Base-by-base conservation (phyloP, 2,797 vertebrate genomes). In the Melanotaenia boesemani region DNA sequence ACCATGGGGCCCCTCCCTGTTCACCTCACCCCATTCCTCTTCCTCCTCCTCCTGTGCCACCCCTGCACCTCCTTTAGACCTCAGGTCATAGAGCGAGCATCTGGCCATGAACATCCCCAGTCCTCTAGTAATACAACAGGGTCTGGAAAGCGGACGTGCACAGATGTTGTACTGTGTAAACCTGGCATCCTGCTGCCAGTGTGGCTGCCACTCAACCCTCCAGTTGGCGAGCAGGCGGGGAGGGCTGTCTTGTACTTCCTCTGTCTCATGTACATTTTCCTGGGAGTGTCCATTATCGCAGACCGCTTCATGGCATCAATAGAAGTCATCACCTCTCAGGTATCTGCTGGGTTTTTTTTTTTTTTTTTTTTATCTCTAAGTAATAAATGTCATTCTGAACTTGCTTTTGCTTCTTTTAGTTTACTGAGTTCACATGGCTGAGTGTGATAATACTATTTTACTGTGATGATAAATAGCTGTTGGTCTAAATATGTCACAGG, bases 231-330 rank as follows among this genome's bases (percentile, higher is more conserved):
- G 91, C 96, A 97, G 77, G 91, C 95, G 0, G 96, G 96, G 0
- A 93, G 97, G 2, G 97, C 97, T 0, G 70, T 96, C 2, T 87
- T 99, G 79, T 99, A 99, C 94, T 99, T 99, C 12, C 72, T 95
- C 44, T 95, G 92, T 85, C 96, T 99, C 92, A 95, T 98, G 85
- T 99, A 99, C 93, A 95, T 98, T 86, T 99, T 99, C 88, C 80
- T 99, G 85, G 98, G 98, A 0, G 97, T 99, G 63, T 99, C 98
- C 84, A 96, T 98, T 92, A 96, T 99, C 1, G 97, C 98, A 0
- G 98, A 99, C 85, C 97, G 98, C 85, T 99, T 99, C 94, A 99
- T 99, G 98, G 96, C 97, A 0, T 96, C 98, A 83, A 99, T 99
- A 20, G 98, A 99, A 91, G 97, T 98, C 71, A 99, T 99, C 93